phyloP scores from a whole-genome alignment of 2,113 vertebrate genomes.

The Zapornia atra region DNA sequence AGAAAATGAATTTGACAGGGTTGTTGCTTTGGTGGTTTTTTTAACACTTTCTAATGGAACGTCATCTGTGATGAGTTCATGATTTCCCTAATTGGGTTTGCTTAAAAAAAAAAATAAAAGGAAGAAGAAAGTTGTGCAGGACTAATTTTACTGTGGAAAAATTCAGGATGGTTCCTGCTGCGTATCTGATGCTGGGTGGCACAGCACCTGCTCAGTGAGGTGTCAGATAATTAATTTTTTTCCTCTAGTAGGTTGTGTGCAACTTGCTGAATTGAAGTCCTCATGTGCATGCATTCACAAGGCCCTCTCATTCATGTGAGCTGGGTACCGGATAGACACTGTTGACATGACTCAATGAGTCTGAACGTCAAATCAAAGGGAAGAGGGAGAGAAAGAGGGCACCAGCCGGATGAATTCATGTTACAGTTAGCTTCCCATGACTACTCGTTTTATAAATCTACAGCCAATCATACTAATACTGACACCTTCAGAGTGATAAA shows the following conservation, averaged over 20 bases:
- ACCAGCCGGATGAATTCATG: neutral
- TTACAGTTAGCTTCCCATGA: neutral
- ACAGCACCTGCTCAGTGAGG: neutral
- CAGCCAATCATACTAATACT: neutral
- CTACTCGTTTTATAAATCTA: neutral
- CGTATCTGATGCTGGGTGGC: neutral
- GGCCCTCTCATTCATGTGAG: neutral
- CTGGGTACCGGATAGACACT: neutral
- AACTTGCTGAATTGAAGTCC: neutral
- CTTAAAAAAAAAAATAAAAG: neutral
- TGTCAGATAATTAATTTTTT: neutral
- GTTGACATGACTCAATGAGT: neutral
- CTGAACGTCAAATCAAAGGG: neutral
- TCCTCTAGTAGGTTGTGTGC: neutral
- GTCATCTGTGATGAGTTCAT: neutral
- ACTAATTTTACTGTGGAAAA: neutral
- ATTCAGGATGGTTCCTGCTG: neutral
- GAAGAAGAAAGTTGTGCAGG: neutral
- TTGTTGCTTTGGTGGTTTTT: neutral
- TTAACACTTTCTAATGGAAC: slow-evolving; percentile 17
- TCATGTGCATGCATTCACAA: neutral
- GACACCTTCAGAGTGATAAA: neutral
- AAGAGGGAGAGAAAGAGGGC: neutral
- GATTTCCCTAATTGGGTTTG: neutral
- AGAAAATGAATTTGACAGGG: slow-evolving; percentile 29